phyloP scores from a whole-genome alignment of 2,888 invertebrate genomes.

The Mystacides longicornis region DNA sequence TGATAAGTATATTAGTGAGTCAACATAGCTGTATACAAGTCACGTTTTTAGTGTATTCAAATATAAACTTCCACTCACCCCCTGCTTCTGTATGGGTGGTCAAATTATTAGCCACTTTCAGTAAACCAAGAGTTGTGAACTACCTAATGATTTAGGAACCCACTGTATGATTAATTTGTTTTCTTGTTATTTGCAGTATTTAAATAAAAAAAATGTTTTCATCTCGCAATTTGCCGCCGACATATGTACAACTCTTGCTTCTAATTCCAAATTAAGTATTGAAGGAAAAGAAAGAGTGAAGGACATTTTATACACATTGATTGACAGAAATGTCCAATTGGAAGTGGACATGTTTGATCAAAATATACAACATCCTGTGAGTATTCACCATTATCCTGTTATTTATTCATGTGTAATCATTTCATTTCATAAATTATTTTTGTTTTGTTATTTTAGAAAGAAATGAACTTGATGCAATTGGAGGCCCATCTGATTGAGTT shows the following conservation, averaged over 20 bases:
- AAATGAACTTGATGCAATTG: slow-evolving; percentile 56
- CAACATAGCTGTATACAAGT: no score
- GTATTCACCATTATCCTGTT: slow-evolving; percentile 15
- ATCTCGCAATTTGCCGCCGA: not conserved
- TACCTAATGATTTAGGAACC: no score
- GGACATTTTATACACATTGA: slow-evolving; percentile 35
- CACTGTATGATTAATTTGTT: no score
- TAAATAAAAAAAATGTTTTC: not conserved
- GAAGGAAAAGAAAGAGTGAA: slow-evolving; percentile 25
- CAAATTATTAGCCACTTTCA: no score
- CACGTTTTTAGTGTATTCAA: no score
- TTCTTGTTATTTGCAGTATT: not conserved
- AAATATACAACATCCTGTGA: slow-evolving; percentile 47
- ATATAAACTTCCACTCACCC: no score
- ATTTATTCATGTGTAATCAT: not conserved
- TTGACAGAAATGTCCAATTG: slow-evolving; percentile 35
- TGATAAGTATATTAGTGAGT: no score
- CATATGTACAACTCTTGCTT: slow-evolving; percentile 30
- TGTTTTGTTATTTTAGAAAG: slow-evolving; percentile 36
- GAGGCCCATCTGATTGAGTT: slow-evolving; percentile 58
- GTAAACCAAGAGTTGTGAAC: no score
- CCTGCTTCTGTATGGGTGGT: no score
- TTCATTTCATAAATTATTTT: not conserved
- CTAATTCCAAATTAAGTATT: not conserved
- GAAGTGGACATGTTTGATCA: slow-evolving; percentile 32